phyloP scores from a whole-genome alignment of 2,113 vertebrate genomes.

The Calidris pygmaea region DNA sequence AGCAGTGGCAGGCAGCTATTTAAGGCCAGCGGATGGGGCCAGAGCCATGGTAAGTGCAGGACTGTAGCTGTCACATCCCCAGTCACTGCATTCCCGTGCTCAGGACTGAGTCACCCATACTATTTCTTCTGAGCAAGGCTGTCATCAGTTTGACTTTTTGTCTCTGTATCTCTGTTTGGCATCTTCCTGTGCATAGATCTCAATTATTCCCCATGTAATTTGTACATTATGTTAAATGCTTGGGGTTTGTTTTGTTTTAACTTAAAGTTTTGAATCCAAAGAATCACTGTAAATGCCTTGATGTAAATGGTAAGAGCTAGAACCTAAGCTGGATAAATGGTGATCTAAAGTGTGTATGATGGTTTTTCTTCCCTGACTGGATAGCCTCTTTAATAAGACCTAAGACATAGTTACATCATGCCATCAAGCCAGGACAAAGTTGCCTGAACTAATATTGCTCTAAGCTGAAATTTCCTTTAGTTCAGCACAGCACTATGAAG shows the following conservation, averaged over 20 bases:
- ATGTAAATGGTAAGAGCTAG: background rate
- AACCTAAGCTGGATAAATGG: background rate
- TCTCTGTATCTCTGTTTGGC: background rate
- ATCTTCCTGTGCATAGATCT: background rate
- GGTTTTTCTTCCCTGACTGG: background rate
- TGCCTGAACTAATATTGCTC: background rate
- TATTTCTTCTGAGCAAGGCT: background rate
- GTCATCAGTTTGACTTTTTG: background rate
- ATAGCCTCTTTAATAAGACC: background rate
- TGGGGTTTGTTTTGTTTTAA: background rate
- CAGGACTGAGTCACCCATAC: background rate
- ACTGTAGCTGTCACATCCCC: background rate
- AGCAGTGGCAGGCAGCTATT: constrained; percentile 34
- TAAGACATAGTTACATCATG: background rate
- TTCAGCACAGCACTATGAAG: background rate
- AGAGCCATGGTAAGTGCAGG: constrained; percentile 5
- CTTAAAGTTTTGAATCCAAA: background rate
- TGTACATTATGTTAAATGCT: background rate
- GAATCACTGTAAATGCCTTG: background rate
- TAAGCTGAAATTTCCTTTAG: background rate
- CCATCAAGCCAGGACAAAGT: background rate
- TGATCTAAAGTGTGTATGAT: background rate
- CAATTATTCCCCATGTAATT: background rate
- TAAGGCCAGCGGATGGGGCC: constrained; percentile 29
- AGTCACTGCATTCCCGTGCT: background rate